Conservation (phyloP, 2,113 vertebrate species). For the Tetrax tetrax region DNA sequence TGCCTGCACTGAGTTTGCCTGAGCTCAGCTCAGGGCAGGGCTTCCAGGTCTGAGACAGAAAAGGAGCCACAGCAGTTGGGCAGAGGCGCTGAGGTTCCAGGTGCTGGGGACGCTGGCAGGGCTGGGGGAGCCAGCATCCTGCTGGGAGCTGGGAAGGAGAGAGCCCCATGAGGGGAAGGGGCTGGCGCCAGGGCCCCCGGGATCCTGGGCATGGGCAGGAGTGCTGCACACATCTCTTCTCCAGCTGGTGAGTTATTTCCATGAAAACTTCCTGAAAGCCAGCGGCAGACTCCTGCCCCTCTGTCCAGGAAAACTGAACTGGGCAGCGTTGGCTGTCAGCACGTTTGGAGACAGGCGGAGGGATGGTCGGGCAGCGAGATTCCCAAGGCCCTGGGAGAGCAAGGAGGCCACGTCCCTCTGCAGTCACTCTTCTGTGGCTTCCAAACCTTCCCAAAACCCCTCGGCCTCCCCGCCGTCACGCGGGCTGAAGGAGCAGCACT, state of each 20-base stretch:
- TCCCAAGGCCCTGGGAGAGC: background rate
- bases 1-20: background rate
- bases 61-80: background rate
- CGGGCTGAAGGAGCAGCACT: background rate
- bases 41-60: background rate
- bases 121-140: background rate
- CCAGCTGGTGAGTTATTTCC: background rate
- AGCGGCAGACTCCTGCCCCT: accelerated
- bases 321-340: background rate
- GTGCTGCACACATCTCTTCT: background rate
- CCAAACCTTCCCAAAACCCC: background rate
- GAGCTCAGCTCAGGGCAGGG: background rate
- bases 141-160: constrained; percentile 29
- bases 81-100: background rate
- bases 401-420: background rate
- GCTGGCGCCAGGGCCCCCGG: background rate
- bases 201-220: background rate
- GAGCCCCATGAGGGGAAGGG: background rate
- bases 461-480: no score
- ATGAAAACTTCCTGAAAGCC: no score
- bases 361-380: accelerated
- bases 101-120: background rate
- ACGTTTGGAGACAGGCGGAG: background rate
- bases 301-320: background rate
- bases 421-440: background rate